Conservation (phyloP, 2,797 vertebrate species). For the Syndactyla subalaris region DNA sequence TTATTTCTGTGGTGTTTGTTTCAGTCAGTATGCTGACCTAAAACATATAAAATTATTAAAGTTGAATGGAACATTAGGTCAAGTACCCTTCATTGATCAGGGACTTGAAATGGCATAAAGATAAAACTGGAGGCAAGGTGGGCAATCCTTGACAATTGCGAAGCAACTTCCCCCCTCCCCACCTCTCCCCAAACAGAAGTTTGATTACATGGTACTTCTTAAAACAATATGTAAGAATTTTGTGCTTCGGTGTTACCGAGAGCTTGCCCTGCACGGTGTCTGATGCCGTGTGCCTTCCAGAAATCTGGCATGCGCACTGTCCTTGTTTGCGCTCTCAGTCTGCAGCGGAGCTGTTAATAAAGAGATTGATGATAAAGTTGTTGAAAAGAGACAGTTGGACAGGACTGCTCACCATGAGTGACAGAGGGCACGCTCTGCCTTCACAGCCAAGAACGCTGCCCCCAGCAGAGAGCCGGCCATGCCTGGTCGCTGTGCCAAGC, state of each 20-base stretch:
- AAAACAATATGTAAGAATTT: background rate
- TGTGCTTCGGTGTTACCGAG: background rate
- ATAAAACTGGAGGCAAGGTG: background rate
- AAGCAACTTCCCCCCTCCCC: background rate
- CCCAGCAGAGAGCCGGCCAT: slow-evolving; percentile 78
- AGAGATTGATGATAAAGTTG: slow-evolving; percentile 97
- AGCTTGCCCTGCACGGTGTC: slow-evolving; percentile 36
- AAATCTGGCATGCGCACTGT: slow-evolving; percentile 81
- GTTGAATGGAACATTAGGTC: background rate
- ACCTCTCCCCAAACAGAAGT: background rate
- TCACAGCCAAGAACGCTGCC: slow-evolving; percentile 84
- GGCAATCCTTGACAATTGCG: background rate
- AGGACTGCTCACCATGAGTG: slow-evolving; percentile 91
- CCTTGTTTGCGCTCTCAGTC: slow-evolving; percentile 80
- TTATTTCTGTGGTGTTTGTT: background rate
- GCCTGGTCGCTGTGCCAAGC: slow-evolving; percentile 84
- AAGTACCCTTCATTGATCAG: background rate
- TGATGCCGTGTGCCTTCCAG: slow-evolving; percentile 77
- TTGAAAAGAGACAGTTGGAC: slow-evolving; percentile 97
- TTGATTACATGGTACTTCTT: background rate
- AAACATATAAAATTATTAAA: background rate
- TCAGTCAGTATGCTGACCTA: background rate
- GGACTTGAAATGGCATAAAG: background rate
- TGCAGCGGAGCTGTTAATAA: slow-evolving; percentile 94
- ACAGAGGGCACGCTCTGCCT: slow-evolving; percentile 92